Percentiles rank a stretch among this genome's conserved stretches.
phyloP scores from a whole-genome alignment of 2,888 invertebrate species.

The Camponotus fellah region DNA sequence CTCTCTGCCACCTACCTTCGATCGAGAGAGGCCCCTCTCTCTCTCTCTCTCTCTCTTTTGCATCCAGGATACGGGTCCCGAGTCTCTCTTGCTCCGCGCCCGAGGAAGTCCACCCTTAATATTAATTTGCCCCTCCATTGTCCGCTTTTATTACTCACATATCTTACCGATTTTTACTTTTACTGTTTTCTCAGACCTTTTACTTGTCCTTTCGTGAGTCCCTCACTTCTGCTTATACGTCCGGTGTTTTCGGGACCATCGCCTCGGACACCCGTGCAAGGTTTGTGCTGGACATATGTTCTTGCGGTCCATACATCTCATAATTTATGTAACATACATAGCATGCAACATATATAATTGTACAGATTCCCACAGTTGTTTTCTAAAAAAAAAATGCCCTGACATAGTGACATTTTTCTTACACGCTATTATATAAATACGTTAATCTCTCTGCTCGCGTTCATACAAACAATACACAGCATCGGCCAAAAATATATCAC shows the following conservation, averaged over 20 bases:
- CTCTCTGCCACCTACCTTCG: constrained; percentile 39
- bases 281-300: not conserved
- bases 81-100: constrained; percentile 54
- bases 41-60: constrained; percentile 26
- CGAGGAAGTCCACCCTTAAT: constrained; percentile 75
- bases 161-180: constrained; percentile 82
- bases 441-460: not conserved
- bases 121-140: constrained; percentile 85
- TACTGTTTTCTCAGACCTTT: constrained; percentile 62
- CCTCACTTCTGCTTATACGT: constrained; percentile 18
- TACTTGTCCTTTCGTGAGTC: constrained; percentile 15
- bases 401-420: not conserved
- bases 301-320: not conserved
- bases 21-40: constrained; percentile 16
- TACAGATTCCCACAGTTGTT: constrained; percentile 35
- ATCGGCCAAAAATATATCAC: too few species aligned
- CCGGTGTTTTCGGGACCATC: constrained; percentile 33
- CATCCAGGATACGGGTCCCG: constrained; percentile 53
- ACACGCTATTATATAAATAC: not conserved
- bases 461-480: not conserved
- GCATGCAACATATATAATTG: constrained; percentile 23
- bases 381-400: not conserved
- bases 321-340: constrained; percentile 22
- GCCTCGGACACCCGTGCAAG: not conserved
- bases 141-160: constrained; percentile 84